These are phyloP conservation scores for Istiophorus platypterus DNA, from an alignment of 2,113 vertebrate genomes.

Conservation along the genomic window DNA sequence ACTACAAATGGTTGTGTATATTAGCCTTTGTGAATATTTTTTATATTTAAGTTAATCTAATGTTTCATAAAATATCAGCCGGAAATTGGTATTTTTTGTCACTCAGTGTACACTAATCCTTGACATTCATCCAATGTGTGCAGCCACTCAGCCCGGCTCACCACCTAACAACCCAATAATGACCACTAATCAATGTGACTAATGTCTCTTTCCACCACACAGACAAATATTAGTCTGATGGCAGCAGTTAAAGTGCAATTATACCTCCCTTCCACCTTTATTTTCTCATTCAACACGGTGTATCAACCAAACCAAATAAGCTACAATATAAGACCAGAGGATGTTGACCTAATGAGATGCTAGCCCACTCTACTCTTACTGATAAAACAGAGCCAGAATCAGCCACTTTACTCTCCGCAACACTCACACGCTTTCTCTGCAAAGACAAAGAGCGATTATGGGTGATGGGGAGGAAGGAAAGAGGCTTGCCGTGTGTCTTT, in stretches of 20 bases:
- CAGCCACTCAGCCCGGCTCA: constrained; percentile 30
- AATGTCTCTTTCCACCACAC: constrained; percentile 69
- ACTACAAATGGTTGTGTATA: too few species aligned
- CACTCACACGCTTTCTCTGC: constrained; percentile 16
- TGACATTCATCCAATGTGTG: constrained; percentile 5
- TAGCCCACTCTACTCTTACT: constrained; percentile 68
- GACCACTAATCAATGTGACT: constrained; percentile 67
- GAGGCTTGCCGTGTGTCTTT: constrained; percentile 16
- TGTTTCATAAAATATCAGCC: neutral
- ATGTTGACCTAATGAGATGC: constrained; percentile 69
- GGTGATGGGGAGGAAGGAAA: constrained; percentile 27
- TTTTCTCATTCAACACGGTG: constrained; percentile 78
- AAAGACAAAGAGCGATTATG: constrained; percentile 66
- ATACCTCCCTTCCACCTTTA: constrained; percentile 59
- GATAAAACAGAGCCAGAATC: constrained; percentile 70
- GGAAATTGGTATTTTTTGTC: neutral
- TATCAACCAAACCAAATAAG: constrained; percentile 56
- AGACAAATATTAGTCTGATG: constrained; percentile 77
- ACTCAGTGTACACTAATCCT: neutral
- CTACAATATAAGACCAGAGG: constrained; percentile 61
- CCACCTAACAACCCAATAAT: constrained; percentile 42
- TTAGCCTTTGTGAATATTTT: neutral
- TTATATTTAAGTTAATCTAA: neutral
- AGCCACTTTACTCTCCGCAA: neutral
- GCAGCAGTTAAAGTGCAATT: constrained; percentile 74